These are phyloP conservation scores for Stegostoma tigrinum DNA, from an alignment of 2,113 vertebrate species.

Conservation along the genomic window DNA sequence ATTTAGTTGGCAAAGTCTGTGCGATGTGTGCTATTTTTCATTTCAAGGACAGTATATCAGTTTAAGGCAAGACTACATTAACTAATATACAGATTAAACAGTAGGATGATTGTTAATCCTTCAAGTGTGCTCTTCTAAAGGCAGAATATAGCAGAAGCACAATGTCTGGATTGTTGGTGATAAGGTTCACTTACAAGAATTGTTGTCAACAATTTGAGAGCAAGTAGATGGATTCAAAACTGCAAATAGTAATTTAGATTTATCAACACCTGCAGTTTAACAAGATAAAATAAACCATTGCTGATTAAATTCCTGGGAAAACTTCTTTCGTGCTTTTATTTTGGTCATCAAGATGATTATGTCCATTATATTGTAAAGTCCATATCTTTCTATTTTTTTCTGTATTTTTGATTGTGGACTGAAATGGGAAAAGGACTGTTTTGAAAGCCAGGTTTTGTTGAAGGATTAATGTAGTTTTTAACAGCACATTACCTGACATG, in stretches of 20 bases:
- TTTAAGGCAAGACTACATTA: not conserved
- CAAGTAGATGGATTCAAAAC: not conserved
- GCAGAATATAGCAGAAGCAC: conserved; percentile 2
- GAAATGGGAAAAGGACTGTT: too few relatives aligned
- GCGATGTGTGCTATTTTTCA: not conserved
- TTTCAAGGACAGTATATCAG: not conserved
- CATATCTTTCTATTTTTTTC: too few relatives aligned
- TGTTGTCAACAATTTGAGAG: not conserved
- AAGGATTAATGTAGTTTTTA: too few relatives aligned
- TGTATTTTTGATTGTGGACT: too few relatives aligned
- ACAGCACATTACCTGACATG: too few relatives aligned
- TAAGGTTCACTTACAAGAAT: not conserved
- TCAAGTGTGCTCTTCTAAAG: not conserved
- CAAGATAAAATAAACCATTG: not conserved
- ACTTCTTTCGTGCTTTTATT: not conserved
- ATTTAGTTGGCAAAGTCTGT: not conserved
- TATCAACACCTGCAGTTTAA: not conserved
- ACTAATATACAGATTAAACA: not conserved
- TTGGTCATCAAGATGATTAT: not conserved
- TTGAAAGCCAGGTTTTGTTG: too few relatives aligned
- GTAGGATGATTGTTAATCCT: not conserved
- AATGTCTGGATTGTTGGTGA: not conserved
- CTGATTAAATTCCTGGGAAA: not conserved
- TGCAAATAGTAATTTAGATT: not conserved
- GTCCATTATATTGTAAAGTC: not conserved